Evolutionary conservation across 2,113 vertebrate genomes (phyloP).

Genomic region (Gymnocephalus cernua): DNA sequence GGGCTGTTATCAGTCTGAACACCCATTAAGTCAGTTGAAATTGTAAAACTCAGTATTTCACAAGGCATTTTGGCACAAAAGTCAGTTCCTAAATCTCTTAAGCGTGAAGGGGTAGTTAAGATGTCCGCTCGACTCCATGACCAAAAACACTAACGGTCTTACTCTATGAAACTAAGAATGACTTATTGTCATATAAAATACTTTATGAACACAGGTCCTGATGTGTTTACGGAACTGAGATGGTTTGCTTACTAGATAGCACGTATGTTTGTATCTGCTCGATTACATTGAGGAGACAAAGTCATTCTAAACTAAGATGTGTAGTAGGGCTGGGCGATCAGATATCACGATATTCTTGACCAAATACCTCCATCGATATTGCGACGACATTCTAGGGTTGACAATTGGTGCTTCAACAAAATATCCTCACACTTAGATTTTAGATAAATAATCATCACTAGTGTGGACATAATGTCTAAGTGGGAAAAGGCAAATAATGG

Average conservation of each 20-base stretch:
- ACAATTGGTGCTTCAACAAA: too few species aligned
- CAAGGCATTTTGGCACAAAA: neutral
- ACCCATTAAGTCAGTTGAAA: neutral
- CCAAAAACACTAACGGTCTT: neutral
- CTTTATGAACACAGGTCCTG: neutral
- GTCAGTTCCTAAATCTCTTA: neutral
- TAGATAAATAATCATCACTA: too few species aligned
- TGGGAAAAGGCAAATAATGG: too few species aligned
- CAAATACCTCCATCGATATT: too few species aligned
- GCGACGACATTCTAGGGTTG: too few species aligned
- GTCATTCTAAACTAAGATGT: neutral
- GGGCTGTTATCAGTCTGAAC: neutral
- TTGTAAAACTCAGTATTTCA: conserved; percentile 22
- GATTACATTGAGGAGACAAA: neutral
- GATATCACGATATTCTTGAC: too few species aligned
- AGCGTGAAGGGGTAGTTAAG: neutral
- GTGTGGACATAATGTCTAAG: too few species aligned
- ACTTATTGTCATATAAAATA: neutral
- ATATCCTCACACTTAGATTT: too few species aligned
- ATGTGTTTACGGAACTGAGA: neutral
- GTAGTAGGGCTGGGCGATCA: too few species aligned
- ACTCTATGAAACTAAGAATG: neutral
- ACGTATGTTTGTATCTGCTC: neutral
- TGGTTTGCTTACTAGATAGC: too few species aligned
- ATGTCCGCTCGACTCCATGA: neutral